These are phyloP conservation scores for Hydrotaea cyrtoneurina DNA, from an alignment of 2,888 invertebrate genomes.

Conservation along the genomic window DNA sequence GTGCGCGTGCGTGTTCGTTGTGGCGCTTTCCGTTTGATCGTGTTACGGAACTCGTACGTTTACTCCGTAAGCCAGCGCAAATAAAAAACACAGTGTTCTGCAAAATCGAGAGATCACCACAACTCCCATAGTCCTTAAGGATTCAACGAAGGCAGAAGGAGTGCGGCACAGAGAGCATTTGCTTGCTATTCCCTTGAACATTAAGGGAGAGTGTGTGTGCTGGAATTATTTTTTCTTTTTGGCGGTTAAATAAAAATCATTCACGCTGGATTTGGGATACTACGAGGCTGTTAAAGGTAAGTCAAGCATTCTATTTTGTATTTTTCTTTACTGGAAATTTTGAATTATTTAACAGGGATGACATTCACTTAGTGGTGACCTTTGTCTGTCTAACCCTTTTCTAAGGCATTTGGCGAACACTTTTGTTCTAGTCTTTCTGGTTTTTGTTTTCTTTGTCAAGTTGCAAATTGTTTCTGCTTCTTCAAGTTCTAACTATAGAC, in stretches of 20 bases:
- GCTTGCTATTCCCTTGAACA: too few relatives aligned
- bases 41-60: too few relatives aligned
- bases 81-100: too few relatives aligned
- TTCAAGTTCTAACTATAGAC: not conserved
- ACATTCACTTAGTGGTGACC: not conserved
- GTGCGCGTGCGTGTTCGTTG: not conserved
- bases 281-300: slow-evolving; percentile 81
- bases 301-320: slow-evolving; percentile 23
- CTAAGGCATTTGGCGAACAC: not conserved
- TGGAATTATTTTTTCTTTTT: slow-evolving; percentile 40
- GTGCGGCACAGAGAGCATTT: too few relatives aligned
- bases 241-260: slow-evolving; percentile 73
- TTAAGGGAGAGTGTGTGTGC: too few relatives aligned
- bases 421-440: not conserved
- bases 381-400: not conserved
- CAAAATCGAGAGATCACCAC: too few relatives aligned
- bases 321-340: not conserved
- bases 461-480: not conserved
- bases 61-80: too few relatives aligned
- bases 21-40: too few relatives aligned
- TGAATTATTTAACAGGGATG: too few relatives aligned
- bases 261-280: slow-evolving; percentile 82
- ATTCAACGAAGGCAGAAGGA: too few relatives aligned
- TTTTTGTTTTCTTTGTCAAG: too few relatives aligned
- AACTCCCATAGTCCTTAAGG: too few relatives aligned